Conservation (phyloP, 2,113 vertebrate species). For the Rhinolophus ferrumequinum region DNA sequence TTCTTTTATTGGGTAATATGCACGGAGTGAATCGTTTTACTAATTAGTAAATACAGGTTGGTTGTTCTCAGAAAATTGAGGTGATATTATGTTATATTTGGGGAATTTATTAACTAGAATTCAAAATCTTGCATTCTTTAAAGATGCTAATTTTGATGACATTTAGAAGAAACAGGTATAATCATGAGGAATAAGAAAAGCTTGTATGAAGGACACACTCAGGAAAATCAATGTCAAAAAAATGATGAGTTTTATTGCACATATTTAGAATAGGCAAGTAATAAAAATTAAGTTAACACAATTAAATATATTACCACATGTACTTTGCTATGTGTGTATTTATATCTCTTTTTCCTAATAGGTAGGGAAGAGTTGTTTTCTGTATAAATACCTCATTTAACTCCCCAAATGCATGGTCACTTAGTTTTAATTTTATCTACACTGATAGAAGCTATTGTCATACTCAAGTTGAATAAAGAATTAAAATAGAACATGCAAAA, state of each 20-base stretch:
- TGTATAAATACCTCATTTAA: conserved; percentile 17
- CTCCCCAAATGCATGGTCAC: background rate
- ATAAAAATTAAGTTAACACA: conserved; percentile 15
- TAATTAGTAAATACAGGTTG: background rate
- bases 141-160: background rate
- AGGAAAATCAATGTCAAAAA: background rate
- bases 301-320: background rate
- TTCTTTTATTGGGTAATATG: background rate
- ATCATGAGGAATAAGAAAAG: background rate
- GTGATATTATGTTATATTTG: background rate
- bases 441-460: background rate
- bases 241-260: background rate
- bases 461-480: conserved; percentile 19
- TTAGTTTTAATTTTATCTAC: conserved; percentile 35
- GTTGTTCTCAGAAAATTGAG: background rate
- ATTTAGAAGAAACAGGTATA: background rate
- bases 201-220: background rate
- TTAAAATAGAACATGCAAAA: background rate
- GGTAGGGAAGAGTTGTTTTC: background rate
- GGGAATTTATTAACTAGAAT: background rate
- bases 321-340: background rate
- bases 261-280: background rate
- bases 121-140: conserved; percentile 22
- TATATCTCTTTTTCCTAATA: background rate
- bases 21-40: background rate